Evolutionary conservation across 2,888 invertebrate species (phyloP), one percentile per base, ranked within the genome.

Genomic region (Pyrochroa serraticornis): DNA sequence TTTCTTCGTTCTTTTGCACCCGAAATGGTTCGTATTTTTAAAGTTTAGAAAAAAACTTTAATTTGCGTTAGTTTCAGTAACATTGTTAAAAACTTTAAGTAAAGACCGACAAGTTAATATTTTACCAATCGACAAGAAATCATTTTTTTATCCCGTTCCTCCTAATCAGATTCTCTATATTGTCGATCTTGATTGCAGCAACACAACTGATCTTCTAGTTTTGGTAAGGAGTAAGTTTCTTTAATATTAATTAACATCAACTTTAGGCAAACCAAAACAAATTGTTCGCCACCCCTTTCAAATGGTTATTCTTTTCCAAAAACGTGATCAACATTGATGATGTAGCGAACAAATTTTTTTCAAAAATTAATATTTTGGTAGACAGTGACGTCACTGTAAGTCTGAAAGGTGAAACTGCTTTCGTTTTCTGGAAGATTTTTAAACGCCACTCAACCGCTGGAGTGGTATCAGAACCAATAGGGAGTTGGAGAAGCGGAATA

Each of bases 351-450:
- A 32, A 51, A 14, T 58, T 61, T 38, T 70, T 75, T 44, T 8
- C 12, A 3, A 58, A 67, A 7, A 43, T 71, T 10, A 46, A 69
- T 55, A 72, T 82, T 36, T 66, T 83, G 32, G 73, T 82, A 0
- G 82, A 85, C 51, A 84, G 85, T 60, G 82, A 85, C 41, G 79
- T 84, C 1, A 80, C 81, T 0, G 9, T 84, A 2, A 79, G 79
- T 0, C 74, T 39, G 71, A 79, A 37, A 58, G 70, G 45, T 79
- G 82, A 80, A 43, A 51, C 34, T 51, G 53, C 5, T 41, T 67
- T 33, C n/a, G 30, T 9, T 6, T 12, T 72, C 3, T 53, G 34
- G 30, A 70, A 70, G 59, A 66, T 77, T 41, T 75, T 65, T 43
- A 74, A 71, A 59, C 62, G 62, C 6, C 64, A 66, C 10, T 9